Evolutionary conservation across 1,140 invertebrate genomes (phyloP).

Genomic region (Batillaria attramentaria): DNA sequence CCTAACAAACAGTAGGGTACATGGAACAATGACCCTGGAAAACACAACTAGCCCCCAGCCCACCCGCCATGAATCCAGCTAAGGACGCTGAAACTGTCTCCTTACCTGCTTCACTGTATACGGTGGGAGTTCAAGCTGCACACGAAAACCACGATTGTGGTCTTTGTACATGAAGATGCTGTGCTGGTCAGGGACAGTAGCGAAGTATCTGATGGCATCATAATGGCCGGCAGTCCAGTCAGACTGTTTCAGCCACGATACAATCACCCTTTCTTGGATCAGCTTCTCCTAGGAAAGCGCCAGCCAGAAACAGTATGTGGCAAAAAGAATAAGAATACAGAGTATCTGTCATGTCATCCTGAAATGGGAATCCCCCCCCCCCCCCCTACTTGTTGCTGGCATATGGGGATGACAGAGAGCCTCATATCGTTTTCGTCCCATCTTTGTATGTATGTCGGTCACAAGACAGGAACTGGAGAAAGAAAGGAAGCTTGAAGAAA

Average conservation of each 20-base stretch:
- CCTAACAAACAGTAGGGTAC: too few relatives aligned
- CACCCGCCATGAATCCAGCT: neutral
- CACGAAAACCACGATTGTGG: constrained; percentile 55
- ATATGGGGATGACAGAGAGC: too few relatives aligned
- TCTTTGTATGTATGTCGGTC: too few relatives aligned
- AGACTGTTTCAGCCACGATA: constrained; percentile 51
- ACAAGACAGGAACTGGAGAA: too few relatives aligned
- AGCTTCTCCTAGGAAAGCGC: constrained; percentile 61
- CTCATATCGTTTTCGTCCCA: too few relatives aligned
- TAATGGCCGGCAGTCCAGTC: constrained; percentile 62
- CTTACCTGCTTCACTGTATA: constrained; percentile 49
- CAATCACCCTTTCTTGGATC: constrained; percentile 61
- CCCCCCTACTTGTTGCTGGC: too few relatives aligned
- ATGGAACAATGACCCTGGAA: neutral
- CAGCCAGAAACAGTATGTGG: too few relatives aligned
- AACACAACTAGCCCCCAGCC: neutral
- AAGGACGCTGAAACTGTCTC: neutral
- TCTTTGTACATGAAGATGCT: constrained; percentile 66
- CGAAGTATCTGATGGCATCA: constrained; percentile 56
- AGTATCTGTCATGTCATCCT: too few relatives aligned
- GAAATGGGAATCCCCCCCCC: too few relatives aligned
- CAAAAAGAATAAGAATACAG: too few relatives aligned
- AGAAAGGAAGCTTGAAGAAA: too few relatives aligned
- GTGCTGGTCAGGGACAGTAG: constrained; percentile 49
- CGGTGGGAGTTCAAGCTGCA: constrained; percentile 61